Conservation (phyloP, 2,113 vertebrate species). For the Pteropus alecto region DNA sequence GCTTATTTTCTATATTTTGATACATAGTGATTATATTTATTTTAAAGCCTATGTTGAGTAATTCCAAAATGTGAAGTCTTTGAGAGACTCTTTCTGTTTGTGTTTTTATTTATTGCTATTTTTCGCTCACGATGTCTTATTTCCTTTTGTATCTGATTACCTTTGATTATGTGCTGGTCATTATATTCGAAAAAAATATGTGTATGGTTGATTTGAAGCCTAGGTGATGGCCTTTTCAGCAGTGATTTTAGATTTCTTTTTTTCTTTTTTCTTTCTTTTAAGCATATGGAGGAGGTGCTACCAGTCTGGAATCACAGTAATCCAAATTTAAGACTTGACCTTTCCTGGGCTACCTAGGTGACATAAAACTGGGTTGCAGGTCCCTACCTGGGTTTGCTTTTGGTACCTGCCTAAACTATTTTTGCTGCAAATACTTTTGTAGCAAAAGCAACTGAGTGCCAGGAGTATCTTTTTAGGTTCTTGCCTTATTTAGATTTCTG, state of each 20-base stretch:
- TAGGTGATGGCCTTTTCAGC: background rate
- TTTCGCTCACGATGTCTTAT: background rate
- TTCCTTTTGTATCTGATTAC: background rate
- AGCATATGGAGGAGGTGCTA: background rate
- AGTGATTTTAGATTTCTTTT: background rate
- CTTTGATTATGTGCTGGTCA: background rate
- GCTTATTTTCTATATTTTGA: background rate
- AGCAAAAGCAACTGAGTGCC: background rate
- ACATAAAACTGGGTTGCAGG: background rate
- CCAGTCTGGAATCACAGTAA: background rate
- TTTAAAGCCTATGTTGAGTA: background rate
- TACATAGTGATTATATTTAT: background rate
- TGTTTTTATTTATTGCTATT: background rate
- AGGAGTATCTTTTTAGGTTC: background rate
- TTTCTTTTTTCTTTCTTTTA: background rate
- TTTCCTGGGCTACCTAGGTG: background rate
- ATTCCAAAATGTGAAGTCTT: background rate
- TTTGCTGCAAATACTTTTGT: background rate
- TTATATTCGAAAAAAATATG: background rate
- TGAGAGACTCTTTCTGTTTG: background rate
- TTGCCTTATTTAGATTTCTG: slow-evolving; percentile 11
- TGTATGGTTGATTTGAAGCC: background rate
- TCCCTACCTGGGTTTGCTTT: background rate
- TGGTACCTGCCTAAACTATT: background rate
- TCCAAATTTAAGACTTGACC: background rate